Evolutionary conservation across 2,113 vertebrate species (phyloP), one percentile per base, ranked within the genome.

Genomic region (Anser cygnoides): DNA sequence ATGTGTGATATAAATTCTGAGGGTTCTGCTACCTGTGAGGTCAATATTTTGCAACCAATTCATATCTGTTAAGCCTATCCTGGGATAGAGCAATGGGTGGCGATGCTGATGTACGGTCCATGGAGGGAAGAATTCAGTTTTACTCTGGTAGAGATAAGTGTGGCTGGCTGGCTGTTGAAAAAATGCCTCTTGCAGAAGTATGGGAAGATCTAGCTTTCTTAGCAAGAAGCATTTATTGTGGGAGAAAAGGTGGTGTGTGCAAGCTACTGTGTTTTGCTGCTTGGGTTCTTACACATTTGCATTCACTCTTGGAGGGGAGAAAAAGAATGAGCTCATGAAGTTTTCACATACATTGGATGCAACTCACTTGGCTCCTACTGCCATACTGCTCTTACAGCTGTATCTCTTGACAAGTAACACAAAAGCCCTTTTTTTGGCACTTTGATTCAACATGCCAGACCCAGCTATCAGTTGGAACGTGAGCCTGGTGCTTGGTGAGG

Each of bases 1-100:
- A 58, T 76, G 33, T 66, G 33, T 58, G 66, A 43, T 87, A 73
- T 13, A 92, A 82, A 87, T 93, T 84, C 9, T 55, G 44, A 85
- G 54, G 23, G 31, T 77, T 93, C 58, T 93, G 35, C 66, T 87
- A 66, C 84, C 61, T 87, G 41, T 28, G 43, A 89, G 52, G 49
- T 92, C 86, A 76, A 5, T 93, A 73, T 87, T 94, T 93, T 93
- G 54, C 43, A 79, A 41, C 22, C n/a, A 62, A 8, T 82, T 95
- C 33, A 9, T 75, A 93, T 65, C 25, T 1, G 2, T 87, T 89
- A 84, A 81, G 72, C 39, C 13, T 54, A 4, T 20, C 49, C 77
- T 2, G 1, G 52, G 39, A 37, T 80, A 41, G 87, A 46, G 62
- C 55, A 77, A 0, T 72, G 78, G 54, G 37, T 58, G 44, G n/a